Evolutionary conservation across 2,113 vertebrate species (phyloP).

Genomic region (Gallinago media): DNA sequence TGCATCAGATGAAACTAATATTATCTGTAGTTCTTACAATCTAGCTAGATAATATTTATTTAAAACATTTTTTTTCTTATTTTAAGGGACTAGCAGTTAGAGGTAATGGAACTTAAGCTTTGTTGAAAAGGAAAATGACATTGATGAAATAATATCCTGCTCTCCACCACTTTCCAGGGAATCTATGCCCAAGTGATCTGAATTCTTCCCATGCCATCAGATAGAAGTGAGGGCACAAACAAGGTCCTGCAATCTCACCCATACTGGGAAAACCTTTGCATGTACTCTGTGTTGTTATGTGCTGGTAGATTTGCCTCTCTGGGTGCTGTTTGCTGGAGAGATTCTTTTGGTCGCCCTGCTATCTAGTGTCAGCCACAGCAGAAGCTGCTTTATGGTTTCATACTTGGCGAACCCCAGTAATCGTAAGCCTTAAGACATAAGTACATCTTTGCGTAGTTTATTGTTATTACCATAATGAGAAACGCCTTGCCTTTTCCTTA

Average conservation of each 20-base stretch:
- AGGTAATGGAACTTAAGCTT: not conserved
- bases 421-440: not conserved
- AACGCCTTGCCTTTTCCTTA: not conserved
- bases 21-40: not conserved
- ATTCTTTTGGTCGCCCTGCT: not conserved
- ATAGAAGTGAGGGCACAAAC: not conserved
- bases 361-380: not conserved
- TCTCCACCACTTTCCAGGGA: not conserved
- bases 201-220: not conserved
- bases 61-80: not conserved
- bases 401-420: accelerated
- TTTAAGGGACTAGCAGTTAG: not conserved
- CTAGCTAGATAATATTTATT: not conserved
- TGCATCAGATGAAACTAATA: not conserved
- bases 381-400: not conserved
- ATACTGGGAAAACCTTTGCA: not conserved
- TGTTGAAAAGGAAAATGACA: not conserved
- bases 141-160: not conserved
- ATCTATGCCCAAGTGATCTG: not conserved
- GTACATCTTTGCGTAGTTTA: not conserved
- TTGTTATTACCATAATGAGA: not conserved
- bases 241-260: not conserved
- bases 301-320: not conserved
- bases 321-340: not conserved
- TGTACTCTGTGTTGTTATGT: not conserved